These are phyloP conservation scores for Gasteruption jaculator DNA, from an alignment of 2,888 invertebrate genomes.

Conservation along the genomic window DNA sequence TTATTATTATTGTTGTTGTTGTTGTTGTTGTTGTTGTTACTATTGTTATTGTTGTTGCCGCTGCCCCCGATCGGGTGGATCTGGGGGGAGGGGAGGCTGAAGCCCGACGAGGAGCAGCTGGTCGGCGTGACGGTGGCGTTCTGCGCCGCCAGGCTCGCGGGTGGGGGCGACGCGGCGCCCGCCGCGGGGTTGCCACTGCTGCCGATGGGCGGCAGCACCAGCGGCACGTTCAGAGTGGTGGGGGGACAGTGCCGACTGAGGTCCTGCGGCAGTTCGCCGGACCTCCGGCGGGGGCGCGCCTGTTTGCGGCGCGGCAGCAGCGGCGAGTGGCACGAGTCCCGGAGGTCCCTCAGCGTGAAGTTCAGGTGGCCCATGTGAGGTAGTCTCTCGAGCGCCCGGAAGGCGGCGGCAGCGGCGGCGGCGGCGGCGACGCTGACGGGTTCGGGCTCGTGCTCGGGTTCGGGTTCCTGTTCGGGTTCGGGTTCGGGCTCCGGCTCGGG, in stretches of 20 bases:
- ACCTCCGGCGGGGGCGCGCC: conserved; percentile 78
- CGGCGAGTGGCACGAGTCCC: conserved; percentile 67
- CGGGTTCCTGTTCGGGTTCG: conserved; percentile 9
- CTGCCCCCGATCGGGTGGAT: conserved; percentile 21
- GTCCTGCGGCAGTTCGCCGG: conserved; percentile 71
- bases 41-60: conserved; percentile 22
- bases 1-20: conserved; percentile 25
- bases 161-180: too few relatives aligned
- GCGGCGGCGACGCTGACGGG: not conserved
- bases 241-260: conserved; percentile 52
- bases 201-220: conserved; percentile 32
- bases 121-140: conserved; percentile 17
- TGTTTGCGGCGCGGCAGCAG: conserved; percentile 75
- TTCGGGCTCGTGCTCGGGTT: conserved; percentile 33
- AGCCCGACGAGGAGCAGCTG: conserved; percentile 23
- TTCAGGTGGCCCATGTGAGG: conserved; percentile 50
- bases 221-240: conserved; percentile 41
- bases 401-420: conserved; percentile 22
- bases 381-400: conserved; percentile 47
- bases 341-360: conserved; percentile 45
- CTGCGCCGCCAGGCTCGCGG: too few relatives aligned
- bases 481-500: conserved; percentile 16
- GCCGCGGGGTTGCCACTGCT: conserved; percentile 4
- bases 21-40: conserved; percentile 26
- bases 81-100: conserved; percentile 14